Base-by-base conservation (phyloP, 2,797 vertebrate species). In the Leptodactylus fallax region DNA sequence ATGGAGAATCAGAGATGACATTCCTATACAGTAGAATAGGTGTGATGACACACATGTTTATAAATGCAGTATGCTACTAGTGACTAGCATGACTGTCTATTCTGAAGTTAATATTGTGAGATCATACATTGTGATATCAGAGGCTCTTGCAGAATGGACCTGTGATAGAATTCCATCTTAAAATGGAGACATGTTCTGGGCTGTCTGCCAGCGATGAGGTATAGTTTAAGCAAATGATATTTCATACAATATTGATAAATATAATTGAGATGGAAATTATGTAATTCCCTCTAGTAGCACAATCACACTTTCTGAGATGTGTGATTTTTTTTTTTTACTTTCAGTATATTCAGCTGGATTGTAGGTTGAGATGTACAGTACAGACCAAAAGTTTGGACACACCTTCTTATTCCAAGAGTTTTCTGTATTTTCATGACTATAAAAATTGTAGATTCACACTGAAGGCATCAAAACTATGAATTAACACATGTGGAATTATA, bases 191-290 rank as follows among this genome's bases (percentile, higher is more conserved):
- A 25, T 14, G 16, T 51, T 65, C 80, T 60, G 45, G 47, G 80
- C 80, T 19, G 11, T 16, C 8, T 17, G 80, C 45, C 80, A 82
- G 61, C 61, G 16, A 51, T 67, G 47, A 82, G 61, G n/a, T 82
- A 53, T 10, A 12, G 12, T 25, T 11, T 25, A 23, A 65, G 25
- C 61, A 23, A 47, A 65, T 65, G 14, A 65, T 14, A 69, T 67
- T 23, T 65, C 45, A 51, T 65, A 21, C 65, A 65, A 65, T 63
- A 65, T 23, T 81, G 81, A 23, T 45, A 25, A n/a, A n/a, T 67
- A 25, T 49, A 47, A 63, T 79, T 79, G 45, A 65, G 23, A 53
- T 17, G 19, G n/a, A 55, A 36, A n/a, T 36, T 19, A 61, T 63
- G 27, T 45, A 45, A 21, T 63, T 63, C 79, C 79, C 19, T 14